Evolutionary conservation across 2,113 vertebrate genomes (phyloP).

Genomic region (Crotophaga sulcirostris): DNA sequence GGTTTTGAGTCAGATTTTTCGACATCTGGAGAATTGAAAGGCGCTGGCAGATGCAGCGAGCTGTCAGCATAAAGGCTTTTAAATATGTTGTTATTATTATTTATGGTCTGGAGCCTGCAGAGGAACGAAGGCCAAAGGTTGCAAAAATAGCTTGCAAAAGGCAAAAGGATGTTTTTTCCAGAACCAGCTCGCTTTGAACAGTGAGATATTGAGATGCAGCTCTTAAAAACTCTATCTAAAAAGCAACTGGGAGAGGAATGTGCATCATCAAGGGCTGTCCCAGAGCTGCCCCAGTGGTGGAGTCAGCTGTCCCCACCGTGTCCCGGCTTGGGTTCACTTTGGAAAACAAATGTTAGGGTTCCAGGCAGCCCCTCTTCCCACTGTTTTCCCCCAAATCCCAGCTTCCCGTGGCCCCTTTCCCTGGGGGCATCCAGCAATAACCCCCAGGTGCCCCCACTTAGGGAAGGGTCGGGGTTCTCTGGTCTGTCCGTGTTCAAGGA

Average conservation of each 20-base stretch:
- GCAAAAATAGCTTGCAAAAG: constrained; percentile 1
- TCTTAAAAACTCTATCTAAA: background rate
- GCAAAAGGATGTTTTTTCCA: constrained; percentile 29
- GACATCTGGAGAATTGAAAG: constrained; percentile 39
- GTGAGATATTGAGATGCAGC: background rate
- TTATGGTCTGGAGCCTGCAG: constrained; percentile 15
- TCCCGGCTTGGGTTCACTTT: background rate
- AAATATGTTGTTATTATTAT: constrained; percentile 38
- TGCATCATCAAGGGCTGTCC: background rate
- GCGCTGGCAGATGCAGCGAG: background rate
- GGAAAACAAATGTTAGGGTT: background rate
- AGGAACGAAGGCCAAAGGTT: background rate
- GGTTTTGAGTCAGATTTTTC: background rate
- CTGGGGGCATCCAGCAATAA: rapidly evolving
- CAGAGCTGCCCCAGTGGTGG: background rate
- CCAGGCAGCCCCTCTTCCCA: background rate
- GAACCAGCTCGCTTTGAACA: background rate
- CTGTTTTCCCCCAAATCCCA: background rate
- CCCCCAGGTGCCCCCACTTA: rapidly evolving
- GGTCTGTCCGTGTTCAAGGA: rapidly evolving
- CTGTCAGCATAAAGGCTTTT: background rate
- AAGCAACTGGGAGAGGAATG: constrained; percentile 8
- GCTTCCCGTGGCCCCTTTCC: background rate
- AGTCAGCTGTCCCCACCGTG: background rate
- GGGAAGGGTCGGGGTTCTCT: background rate